These are phyloP conservation scores for Temnothorax curvispinosus DNA, from an alignment of 1,140 invertebrate genomes.

Conservation along the genomic window DNA sequence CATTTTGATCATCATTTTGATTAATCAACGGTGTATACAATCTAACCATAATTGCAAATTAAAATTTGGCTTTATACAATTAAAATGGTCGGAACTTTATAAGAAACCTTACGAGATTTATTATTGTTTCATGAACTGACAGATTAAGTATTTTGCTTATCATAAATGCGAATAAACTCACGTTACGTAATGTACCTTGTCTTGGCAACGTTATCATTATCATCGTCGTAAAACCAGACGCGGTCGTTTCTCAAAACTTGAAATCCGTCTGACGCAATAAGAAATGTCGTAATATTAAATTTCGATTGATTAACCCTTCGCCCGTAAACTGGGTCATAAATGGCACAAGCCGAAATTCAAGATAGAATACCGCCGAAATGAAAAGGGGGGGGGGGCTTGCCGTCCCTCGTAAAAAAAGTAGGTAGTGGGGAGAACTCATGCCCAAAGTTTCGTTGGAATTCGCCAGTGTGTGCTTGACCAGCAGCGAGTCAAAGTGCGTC, in stretches of 20 bases:
- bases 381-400: no score
- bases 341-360: no score
- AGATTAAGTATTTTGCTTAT: slow-evolving; percentile 6
- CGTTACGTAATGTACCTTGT: neutral
- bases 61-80: neutral
- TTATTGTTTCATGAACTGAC: neutral
- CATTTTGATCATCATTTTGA: no score
- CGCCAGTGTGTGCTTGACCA: no score
- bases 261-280: slow-evolving; percentile 4
- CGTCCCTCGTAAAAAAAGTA: no score
- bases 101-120: neutral
- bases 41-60: neutral
- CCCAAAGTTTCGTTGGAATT: no score
- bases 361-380: no score
- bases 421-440: no score
- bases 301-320: slow-evolving; percentile 28
- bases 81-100: neutral
- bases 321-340: no score
- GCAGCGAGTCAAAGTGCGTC: no score
- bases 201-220: neutral
- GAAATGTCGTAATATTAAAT: slow-evolving; percentile 19
- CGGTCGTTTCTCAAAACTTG: neutral
- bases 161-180: neutral
- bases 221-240: neutral
- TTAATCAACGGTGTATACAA: no score